Base-by-base conservation (phyloP, 2,113 vertebrate species). In the Onychostruthus taczanowskii region DNA sequence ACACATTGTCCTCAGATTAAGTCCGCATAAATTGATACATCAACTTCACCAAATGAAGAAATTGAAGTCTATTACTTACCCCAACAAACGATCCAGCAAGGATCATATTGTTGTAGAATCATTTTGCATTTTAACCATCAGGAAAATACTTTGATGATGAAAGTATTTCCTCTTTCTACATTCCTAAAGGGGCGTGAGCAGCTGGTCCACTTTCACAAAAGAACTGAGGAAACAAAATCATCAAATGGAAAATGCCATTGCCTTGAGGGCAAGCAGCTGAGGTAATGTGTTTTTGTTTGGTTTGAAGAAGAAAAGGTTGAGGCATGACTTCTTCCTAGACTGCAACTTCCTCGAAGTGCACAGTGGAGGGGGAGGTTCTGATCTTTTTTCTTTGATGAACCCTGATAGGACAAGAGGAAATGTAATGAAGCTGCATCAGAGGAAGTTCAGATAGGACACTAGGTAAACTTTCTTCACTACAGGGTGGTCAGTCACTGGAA, bases 341-440 rank as follows among this genome's bases (percentile, higher is more conserved):
- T 53, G 14, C 15, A 82, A 4, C 19, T 67, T 63, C 46, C 30
- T 41, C 18, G 69, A 39, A 20, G 3, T 1, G 1, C 10, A 9
- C 15, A 52, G 7, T 2, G 3, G 8, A n/a, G 10, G 3, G 4
- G 1, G 10, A 72, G 16, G 7, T 70, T 23, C 26, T 63, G 20
- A 28, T 78, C 13, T 67, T 17, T 23, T 70, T 22, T 64, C 8
- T 52, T 19, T 44, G 43, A 19, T n/a, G 19, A 67, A 17, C 16
- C 27, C 31, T 1, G 1, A 49, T 3, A 63, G 7, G 17, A 75
- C 8, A 75, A 1, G 3, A 83, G 8, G 10, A 82, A 88, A 66
- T 16, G 4, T 8, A 52, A 35, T 47, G 21, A 70, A 56, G 19
- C 9, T 66, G 27, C 0, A 0, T 33, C 19, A 23, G 4, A 33